Conservation (phyloP, 2,113 vertebrate genomes). For the Meriones unguiculatus region DNA sequence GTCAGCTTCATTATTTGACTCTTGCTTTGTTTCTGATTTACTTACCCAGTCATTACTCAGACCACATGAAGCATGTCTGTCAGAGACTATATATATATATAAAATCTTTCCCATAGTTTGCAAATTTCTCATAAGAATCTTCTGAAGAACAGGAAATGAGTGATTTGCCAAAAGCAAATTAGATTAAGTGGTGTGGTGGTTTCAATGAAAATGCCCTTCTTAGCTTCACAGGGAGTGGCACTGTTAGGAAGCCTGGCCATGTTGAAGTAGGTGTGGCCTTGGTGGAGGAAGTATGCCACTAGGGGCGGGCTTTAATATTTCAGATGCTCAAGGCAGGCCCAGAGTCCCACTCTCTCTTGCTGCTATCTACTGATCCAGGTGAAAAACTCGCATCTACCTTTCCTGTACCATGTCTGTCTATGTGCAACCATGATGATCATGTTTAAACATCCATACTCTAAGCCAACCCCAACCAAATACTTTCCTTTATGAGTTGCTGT, state of each 20-base stretch:
- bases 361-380: neutral
- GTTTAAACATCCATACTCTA: neutral
- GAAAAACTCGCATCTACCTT: neutral
- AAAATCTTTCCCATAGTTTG: neutral
- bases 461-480: neutral
- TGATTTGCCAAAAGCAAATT: conserved; percentile 10
- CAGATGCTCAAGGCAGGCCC: neutral
- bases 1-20: neutral
- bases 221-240: neutral
- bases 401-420: neutral
- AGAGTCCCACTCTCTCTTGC: neutral
- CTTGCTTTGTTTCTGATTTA: conserved; percentile 3
- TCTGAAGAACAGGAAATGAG: conserved; percentile 9
- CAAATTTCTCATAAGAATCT: conserved; percentile 26
- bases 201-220: neutral
- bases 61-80: neutral
- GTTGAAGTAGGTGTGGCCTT: neutral
- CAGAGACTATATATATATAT: neutral
- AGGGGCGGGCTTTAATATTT: neutral
- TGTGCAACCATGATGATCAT: neutral
- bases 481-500: neutral
- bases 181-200: neutral
- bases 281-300: neutral
- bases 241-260: neutral
- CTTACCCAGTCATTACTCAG: neutral